Conservation (phyloP, 2,113 vertebrate species). For the Cyprinodon tularosa region DNA sequence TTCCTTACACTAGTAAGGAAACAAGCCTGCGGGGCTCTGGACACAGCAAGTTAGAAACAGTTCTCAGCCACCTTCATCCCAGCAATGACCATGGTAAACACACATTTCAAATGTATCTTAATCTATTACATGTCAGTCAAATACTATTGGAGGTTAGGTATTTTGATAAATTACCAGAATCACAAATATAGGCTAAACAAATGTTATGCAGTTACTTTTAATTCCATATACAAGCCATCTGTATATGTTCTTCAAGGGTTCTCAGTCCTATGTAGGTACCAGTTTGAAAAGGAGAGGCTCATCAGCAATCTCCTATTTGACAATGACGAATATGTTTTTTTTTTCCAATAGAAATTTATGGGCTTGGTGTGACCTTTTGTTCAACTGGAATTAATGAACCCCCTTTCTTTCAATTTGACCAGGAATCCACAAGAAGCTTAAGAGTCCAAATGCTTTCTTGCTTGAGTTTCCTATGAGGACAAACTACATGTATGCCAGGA, state of each 20-base stretch:
- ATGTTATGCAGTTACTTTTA: neutral
- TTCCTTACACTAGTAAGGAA: constrained; percentile 52
- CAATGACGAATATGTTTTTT: too few species aligned
- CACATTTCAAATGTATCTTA: neutral
- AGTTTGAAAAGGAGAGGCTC: neutral
- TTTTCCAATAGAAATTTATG: neutral
- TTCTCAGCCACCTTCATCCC: constrained; percentile 73
- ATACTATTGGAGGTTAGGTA: neutral
- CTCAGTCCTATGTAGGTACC: neutral
- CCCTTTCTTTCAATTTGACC: neutral
- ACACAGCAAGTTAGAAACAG: constrained; percentile 74
- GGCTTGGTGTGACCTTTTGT: neutral
- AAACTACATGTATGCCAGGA: constrained; percentile 80
- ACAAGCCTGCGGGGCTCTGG: constrained; percentile 7
- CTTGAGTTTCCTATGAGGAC: constrained; percentile 82
- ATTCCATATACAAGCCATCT: neutral
- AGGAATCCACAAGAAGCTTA: constrained; percentile 69
- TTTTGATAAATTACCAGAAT: neutral
- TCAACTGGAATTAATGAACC: neutral
- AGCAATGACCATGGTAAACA: constrained; percentile 66
- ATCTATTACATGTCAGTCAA: neutral
- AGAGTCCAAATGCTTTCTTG: constrained; percentile 74
- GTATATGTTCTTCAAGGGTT: neutral
- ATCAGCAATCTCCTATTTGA: neutral
- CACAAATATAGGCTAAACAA: neutral